These are phyloP conservation scores for Neria commutata DNA, from an alignment of 2,888 invertebrate species.

Conservation along the genomic window DNA sequence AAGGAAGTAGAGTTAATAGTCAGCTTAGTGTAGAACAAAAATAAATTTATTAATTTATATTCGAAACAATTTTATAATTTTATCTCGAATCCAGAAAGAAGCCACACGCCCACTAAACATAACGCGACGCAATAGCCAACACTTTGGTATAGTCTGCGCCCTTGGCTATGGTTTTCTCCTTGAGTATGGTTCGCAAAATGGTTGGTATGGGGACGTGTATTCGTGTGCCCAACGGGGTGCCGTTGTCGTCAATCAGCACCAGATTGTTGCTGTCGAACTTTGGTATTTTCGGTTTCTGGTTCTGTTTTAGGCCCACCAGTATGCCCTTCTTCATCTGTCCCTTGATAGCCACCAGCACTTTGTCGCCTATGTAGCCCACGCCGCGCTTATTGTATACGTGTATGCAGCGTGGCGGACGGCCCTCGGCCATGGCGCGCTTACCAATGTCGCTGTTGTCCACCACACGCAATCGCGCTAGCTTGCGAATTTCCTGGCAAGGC, in stretches of 20 bases:
- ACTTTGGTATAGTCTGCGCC: slow-evolving; percentile 92
- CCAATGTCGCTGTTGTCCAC: slow-evolving; percentile 98
- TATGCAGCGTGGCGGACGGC: slow-evolving; percentile 91
- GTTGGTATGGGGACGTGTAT: slow-evolving; percentile 96
- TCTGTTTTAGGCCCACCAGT: slow-evolving; percentile 85
- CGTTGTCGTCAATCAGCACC: slow-evolving; percentile 93
- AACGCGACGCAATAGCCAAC: slow-evolving; percentile 82
- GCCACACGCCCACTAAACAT: slow-evolving; percentile 34
- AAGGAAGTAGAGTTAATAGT: slow-evolving; percentile 9
- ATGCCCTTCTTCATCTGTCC: slow-evolving; percentile 95
- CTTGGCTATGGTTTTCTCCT: slow-evolving; percentile 79
- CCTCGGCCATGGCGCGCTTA: slow-evolving; percentile 91
- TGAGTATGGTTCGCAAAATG: slow-evolving; percentile 80
- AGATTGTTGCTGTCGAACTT: slow-evolving; percentile 95
- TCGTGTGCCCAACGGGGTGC: slow-evolving; percentile 92
- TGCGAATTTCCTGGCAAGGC: slow-evolving; percentile 70
- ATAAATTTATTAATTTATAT: background rate
- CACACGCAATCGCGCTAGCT: slow-evolving; percentile 80
- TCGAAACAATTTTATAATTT: background rate
- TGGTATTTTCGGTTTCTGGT: slow-evolving; percentile 80
- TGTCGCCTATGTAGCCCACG: slow-evolving; percentile 75
- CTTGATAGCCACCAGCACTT: slow-evolving; percentile 89
- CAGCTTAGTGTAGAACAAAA: too few species aligned
- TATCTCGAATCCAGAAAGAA: background rate
- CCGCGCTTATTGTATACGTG: slow-evolving; percentile 88